Base-by-base conservation (phyloP, 2,113 vertebrate genomes). In the Antechinus flavipes region DNA sequence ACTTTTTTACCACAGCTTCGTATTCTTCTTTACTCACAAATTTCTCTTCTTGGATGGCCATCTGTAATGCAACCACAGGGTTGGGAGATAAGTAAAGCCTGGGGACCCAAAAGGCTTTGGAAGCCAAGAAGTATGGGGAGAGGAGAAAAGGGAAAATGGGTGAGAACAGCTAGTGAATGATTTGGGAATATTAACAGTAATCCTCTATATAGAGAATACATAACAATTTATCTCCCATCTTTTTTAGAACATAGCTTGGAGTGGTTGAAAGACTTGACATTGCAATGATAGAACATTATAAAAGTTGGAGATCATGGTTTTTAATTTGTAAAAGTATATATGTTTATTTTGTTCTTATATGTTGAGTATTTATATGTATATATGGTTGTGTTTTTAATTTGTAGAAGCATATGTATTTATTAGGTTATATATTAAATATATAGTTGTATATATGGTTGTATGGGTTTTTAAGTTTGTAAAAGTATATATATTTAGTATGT, bases 11-110 rank as follows among this genome's bases (percentile, higher is more conserved):
- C 92, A 98, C 49, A 89, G 90, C 97, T 30, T 98, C 98, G 96
- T 98, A 98, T 53, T 98, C 97, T 95, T 97, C 96, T 95, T 97
- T 98, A 97, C 95, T 97, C 94, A 98, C 97, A 92, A 97, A 98
- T 95, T 98, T 98, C 96, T 98, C 97, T 6, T 98, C 98, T 89
- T 97, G 97, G 90, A 97, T 94, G 96, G 97, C 35, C 93, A 98
- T 97, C 98, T 98, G 97, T 91, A 97, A 97, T 91, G 89, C 84
- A 52, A 7, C 47, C 90, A 52, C 47, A 50, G 46, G 47, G 22
- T 90, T 25, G 26, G 23, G 23, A 27, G 58, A 54, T 6, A n/a
- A 42, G 42, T 84, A 84, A 84, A 84, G n/a, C 19, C 35, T 22
- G 19, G 6, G n/a, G 68, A 84, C 68, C 19, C 22, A 42, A 84